Evolutionary conservation across 1,140 invertebrate genomes (phyloP).

Genomic region (Nylanderia fulva): DNA sequence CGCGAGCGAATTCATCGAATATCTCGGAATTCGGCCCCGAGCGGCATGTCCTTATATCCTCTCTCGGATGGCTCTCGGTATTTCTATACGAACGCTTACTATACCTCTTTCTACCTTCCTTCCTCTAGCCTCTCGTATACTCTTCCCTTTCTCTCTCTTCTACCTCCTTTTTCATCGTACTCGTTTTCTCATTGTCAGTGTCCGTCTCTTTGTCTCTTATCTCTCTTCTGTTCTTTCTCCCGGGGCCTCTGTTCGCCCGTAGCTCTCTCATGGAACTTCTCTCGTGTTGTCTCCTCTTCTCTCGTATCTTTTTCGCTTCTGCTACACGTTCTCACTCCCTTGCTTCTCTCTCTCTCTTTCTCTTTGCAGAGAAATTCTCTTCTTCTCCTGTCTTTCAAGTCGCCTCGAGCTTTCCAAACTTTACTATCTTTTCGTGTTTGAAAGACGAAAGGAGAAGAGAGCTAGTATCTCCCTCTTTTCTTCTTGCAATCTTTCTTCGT

Average conservation of each 20-base stretch:
- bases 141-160: neutral
- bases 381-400: conserved; percentile 63
- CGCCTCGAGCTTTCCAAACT: conserved; percentile 75
- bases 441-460: conserved; percentile 39
- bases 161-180: conserved; percentile 30
- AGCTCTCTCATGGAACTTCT: conserved; percentile 71
- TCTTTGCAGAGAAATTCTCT: conserved; percentile 67
- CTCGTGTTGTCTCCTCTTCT: conserved; percentile 51
- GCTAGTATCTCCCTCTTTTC: neutral
- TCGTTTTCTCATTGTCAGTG: conserved; percentile 73
- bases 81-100: conserved; percentile 64
- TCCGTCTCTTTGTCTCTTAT: conserved; percentile 67
- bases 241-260: conserved; percentile 39
- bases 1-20: conserved; percentile 67
- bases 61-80: conserved; percentile 63
- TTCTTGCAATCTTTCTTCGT: conserved; percentile 48
- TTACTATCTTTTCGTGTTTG: conserved; percentile 69
- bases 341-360: neutral
- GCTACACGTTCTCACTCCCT: neutral
- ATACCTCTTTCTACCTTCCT: conserved; percentile 22
- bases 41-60: conserved; percentile 50
- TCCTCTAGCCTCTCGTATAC: no score
- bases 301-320: conserved; percentile 18
- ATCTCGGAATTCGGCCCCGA: conserved; percentile 56
- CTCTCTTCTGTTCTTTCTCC: conserved; percentile 45